A percentile compares a stretch with the other conserved stretches of the same genome.
These are phyloP conservation scores for Pitta sordida DNA, from an alignment of 2,113 vertebrate genomes.

Conservation along the genomic window DNA sequence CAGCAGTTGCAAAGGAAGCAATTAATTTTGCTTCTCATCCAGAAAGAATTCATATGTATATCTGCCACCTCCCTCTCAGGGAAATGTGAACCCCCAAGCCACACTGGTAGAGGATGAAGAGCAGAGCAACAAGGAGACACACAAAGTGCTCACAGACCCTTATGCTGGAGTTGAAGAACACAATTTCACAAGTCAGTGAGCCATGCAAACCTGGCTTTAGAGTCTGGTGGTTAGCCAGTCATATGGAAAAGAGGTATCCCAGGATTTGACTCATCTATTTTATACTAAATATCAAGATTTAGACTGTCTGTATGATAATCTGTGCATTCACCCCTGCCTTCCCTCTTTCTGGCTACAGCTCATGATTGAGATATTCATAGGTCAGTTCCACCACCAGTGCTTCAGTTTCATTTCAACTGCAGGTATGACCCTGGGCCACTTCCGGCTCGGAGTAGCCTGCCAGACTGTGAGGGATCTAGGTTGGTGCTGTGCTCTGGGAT, in stretches of 20 bases:
- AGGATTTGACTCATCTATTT: not conserved
- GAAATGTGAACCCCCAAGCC: not conserved
- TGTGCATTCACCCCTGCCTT: not conserved
- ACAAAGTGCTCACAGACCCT: not conserved
- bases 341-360: not conserved
- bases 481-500: too few relatives aligned
- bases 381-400: not conserved
- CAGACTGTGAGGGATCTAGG: too few relatives aligned
- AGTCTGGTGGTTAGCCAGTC: constrained; percentile 17
- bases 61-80: not conserved
- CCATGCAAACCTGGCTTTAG: not conserved
- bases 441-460: too few relatives aligned
- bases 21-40: not conserved
- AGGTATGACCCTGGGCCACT: too few relatives aligned
- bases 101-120: not conserved
- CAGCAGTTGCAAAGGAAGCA: not conserved
- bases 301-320: not conserved
- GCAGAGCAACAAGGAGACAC: not conserved
- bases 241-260: constrained; percentile 11
- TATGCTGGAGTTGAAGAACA: not conserved
- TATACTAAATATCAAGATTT: not conserved
- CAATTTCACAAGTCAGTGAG: constrained; percentile 51
- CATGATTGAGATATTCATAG: not conserved
- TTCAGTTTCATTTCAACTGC: not conserved
- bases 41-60: not conserved